Evolutionary conservation across 2,113 vertebrate genomes (phyloP).

Genomic region (Brachypteracias leptosomus): DNA sequence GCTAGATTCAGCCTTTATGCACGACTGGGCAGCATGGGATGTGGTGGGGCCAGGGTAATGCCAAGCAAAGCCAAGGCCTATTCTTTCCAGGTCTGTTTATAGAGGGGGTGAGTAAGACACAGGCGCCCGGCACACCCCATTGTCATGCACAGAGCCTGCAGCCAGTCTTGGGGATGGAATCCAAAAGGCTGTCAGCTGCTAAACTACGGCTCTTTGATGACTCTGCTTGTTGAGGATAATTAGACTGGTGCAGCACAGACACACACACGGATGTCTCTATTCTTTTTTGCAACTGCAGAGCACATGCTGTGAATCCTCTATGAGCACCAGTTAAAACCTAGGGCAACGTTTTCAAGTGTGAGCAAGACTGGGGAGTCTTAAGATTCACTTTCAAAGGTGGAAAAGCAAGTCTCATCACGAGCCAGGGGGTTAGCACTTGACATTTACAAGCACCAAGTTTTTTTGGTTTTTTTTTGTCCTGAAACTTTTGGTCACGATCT

Average conservation of each 20-base stretch:
- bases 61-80: background rate
- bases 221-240: constrained; percentile 69
- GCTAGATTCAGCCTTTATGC: background rate
- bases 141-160: constrained; percentile 37
- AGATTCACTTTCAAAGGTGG: background rate
- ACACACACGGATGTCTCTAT: constrained; percentile 57
- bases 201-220: constrained; percentile 49
- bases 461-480: too few species aligned
- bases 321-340: background rate
- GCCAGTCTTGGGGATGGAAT: constrained; percentile 29
- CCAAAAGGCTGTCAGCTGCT: constrained; percentile 53
- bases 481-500: background rate
- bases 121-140: background rate
- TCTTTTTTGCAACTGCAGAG: background rate
- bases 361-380: background rate
- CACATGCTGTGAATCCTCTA: constrained; percentile 36
- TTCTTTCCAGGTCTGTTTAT: background rate
- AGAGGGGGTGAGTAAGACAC: background rate
- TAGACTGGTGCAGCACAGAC: constrained; percentile 54
- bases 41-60: background rate
- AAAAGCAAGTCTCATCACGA: background rate
- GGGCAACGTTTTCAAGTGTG: background rate
- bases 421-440: background rate
- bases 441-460: background rate
- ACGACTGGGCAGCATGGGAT: background rate